These are phyloP conservation scores for Dascillus cervinus DNA, from an alignment of 2,888 invertebrate genomes.

Conservation along the genomic window DNA sequence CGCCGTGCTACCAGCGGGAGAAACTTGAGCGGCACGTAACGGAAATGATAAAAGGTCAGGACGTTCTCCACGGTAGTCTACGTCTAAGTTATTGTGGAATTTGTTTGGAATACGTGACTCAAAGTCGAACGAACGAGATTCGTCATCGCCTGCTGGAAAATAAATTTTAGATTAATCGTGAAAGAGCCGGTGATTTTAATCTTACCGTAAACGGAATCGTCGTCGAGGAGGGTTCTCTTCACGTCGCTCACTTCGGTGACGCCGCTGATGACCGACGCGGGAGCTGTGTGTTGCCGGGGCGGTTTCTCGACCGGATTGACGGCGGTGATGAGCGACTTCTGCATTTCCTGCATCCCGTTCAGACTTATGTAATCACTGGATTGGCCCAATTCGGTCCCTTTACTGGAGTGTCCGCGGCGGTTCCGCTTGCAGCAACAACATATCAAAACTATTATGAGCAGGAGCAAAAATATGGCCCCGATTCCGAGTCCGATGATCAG, in stretches of 20 bases:
- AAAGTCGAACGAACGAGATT: constrained; percentile 59
- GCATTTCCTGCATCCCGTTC: constrained; percentile 75
- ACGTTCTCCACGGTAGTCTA: constrained; percentile 52
- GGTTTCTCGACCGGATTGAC: constrained; percentile 82
- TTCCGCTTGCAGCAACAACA: constrained; percentile 35
- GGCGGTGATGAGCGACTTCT: constrained; percentile 75
- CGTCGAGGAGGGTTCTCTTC: constrained; percentile 73
- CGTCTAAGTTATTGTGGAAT: constrained; percentile 46
- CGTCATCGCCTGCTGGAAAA: constrained; percentile 54
- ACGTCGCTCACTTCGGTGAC: constrained; percentile 76
- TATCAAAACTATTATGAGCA: constrained; percentile 43
- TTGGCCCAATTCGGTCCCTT: constrained; percentile 29
- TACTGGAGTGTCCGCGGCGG: constrained; percentile 20
- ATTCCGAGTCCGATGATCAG: constrained; percentile 44
- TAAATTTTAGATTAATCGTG: too few species aligned
- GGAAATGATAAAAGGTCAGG: constrained; percentile 78
- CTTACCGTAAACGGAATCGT: constrained; percentile 54
- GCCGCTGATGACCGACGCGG: constrained; percentile 61
- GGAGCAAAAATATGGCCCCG: constrained; percentile 42
- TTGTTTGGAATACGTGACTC: constrained; percentile 52
- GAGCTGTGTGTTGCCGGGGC: constrained; percentile 67
- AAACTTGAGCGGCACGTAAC: constrained; percentile 57
- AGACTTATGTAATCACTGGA: constrained; percentile 53
- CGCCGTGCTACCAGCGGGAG: constrained; percentile 73
- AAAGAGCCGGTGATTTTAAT: too few species aligned